Evolutionary conservation across 2,888 invertebrate species (phyloP).

Genomic region (Platycheirus rosarum): DNA sequence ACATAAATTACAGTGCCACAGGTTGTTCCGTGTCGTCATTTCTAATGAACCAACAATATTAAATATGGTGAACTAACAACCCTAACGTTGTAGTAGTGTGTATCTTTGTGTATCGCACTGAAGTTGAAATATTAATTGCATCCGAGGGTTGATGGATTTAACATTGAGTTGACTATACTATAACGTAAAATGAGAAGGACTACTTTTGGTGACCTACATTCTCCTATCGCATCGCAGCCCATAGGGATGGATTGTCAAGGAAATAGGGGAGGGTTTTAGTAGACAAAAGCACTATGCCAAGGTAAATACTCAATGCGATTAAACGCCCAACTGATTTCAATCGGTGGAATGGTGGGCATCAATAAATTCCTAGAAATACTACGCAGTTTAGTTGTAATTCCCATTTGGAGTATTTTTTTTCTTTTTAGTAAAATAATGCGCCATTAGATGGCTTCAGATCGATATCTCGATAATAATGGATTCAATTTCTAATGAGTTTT

Average conservation of each 20-base stretch:
- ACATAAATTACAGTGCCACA: slow-evolving; percentile 34
- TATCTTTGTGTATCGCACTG: slow-evolving; percentile 9
- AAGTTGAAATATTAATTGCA: slow-evolving; percentile 35
- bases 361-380: slow-evolving; percentile 35
- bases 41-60: slow-evolving; percentile 44
- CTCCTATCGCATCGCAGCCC: neutral
- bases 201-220: slow-evolving; percentile 27
- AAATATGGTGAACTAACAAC: slow-evolving; percentile 29
- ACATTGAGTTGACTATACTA: slow-evolving; percentile 22
- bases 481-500: neutral
- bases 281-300: slow-evolving; percentile 15
- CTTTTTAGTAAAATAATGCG: slow-evolving; percentile 26
- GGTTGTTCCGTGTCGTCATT: slow-evolving; percentile 69
- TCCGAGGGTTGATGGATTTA: slow-evolving; percentile 34
- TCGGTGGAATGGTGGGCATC: slow-evolving; percentile 40
- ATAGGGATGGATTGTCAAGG: too few relatives aligned
- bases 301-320: slow-evolving; percentile 14
- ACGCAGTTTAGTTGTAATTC: slow-evolving; percentile 49
- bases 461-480: slow-evolving; percentile 55
- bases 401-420: too few relatives aligned
- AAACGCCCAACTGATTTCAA: slow-evolving; percentile 6
- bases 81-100: neutral
- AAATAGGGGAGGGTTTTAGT: neutral
- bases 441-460: slow-evolving; percentile 36
- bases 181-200: slow-evolving; percentile 13